Percentiles rank a stretch among this genome's conserved stretches.
Evolutionary conservation across 2,113 vertebrate genomes (phyloP).

Genomic region (Stictonetta naevosa): DNA sequence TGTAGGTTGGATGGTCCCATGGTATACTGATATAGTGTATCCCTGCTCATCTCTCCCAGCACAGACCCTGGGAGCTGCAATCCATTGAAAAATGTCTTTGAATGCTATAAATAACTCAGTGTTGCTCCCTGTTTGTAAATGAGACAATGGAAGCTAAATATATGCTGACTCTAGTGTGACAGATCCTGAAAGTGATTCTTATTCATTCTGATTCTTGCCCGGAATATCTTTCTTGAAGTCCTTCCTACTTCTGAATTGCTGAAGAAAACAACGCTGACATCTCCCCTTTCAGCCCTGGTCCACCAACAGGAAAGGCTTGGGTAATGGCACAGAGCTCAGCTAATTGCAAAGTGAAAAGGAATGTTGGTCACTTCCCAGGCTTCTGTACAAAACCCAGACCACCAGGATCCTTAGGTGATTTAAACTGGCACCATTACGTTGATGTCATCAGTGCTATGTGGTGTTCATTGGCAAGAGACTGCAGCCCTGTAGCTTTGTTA

Average conservation of each 20-base stretch:
- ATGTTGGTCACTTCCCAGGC: not conserved
- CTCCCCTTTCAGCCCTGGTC: not conserved
- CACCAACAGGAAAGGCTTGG: not conserved
- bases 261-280: conserved; percentile 29
- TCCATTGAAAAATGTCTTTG: not conserved
- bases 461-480: not conserved
- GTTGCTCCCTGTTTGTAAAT: not conserved
- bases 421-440: not conserved
- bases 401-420: not conserved
- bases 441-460: not conserved
- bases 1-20: not conserved
- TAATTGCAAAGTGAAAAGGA: not conserved
- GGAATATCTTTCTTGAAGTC: conserved; percentile 43
- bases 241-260: not conserved
- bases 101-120: not conserved
- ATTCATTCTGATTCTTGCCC: conserved; percentile 40
- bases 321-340: not conserved
- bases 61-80: not conserved
- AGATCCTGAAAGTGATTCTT: conserved; percentile 29
- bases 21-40: not conserved
- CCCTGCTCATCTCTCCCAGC: not conserved
- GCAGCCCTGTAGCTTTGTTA: not conserved
- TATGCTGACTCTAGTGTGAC: conserved; percentile 1
- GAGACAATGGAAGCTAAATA: conserved; percentile 30
- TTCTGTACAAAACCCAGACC: not conserved